These are phyloP conservation scores for Drosophila lowei DNA, from an alignment of 1,140 invertebrate genomes.

Conservation along the genomic window DNA sequence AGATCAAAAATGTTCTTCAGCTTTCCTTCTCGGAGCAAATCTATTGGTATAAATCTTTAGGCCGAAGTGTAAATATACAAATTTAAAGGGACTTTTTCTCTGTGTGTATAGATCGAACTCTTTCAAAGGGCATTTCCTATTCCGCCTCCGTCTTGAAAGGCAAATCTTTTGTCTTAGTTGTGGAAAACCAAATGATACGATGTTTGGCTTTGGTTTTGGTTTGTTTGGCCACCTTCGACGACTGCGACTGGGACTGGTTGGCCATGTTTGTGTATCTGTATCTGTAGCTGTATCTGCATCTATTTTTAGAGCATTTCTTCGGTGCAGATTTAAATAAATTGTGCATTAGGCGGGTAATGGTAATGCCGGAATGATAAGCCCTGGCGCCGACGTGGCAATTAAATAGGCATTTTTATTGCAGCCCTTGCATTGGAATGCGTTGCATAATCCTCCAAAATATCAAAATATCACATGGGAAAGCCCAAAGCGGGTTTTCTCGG, in stretches of 20 bases:
- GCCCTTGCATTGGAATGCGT: conserved; percentile 56
- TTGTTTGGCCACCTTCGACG: conserved; percentile 19
- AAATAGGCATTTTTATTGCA: conserved; percentile 70
- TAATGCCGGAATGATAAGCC: conserved; percentile 60
- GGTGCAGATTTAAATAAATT: conserved; percentile 66
- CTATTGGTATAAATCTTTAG: too few relatives aligned
- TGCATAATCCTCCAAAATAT: conserved; percentile 65
- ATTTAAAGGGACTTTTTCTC: too few relatives aligned
- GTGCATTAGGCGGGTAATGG: conserved; percentile 55
- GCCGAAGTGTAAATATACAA: too few relatives aligned
- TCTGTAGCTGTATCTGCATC: conserved; percentile 1
- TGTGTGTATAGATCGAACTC: too few relatives aligned
- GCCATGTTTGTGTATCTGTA: conserved; percentile 19
- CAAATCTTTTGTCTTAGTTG: conserved; percentile 32
- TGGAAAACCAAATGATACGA: conserved; percentile 17
- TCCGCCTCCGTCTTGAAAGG: neutral
- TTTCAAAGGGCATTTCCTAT: conserved; percentile 10
- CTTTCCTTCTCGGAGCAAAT: too few relatives aligned
- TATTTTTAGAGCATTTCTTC: conserved; percentile 77
- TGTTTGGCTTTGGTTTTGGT: conserved; percentile 35
- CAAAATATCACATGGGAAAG: conserved; percentile 40
- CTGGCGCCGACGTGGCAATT: conserved; percentile 67
- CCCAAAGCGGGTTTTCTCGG: conserved; percentile 22
- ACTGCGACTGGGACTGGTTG: conserved; percentile 8
- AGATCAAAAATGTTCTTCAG: too few relatives aligned